Percentiles rank a stretch among this genome's conserved stretches.
Conservation (phyloP, 2,888 invertebrate genomes). For the Nebria brevicollis region DNA sequence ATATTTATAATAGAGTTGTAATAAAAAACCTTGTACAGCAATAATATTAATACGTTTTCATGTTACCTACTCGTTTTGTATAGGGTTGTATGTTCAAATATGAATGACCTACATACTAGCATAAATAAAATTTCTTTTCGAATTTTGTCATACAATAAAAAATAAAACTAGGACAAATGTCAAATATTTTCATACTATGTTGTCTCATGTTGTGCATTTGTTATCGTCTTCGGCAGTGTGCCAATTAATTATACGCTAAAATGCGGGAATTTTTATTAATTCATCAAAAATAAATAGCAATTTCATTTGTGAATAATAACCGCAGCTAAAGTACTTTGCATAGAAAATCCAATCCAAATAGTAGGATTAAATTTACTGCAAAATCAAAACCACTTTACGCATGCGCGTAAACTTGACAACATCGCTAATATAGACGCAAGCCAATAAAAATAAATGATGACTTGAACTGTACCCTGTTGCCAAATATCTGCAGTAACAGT, state of each 20-base stretch:
- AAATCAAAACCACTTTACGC: neutral
- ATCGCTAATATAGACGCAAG: neutral
- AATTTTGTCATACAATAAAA: conserved; percentile 25
- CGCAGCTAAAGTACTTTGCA: too few species aligned
- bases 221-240: conserved; percentile 23
- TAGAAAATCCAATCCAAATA: too few species aligned
- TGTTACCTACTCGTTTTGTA: neutral
- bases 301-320: neutral
- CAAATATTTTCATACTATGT: conserved; percentile 23
- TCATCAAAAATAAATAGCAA: neutral
- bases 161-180: conserved; percentile 38
- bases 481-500: neutral
- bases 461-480: neutral
- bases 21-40: neutral
- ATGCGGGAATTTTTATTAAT: neutral
- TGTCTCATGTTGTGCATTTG: neutral
- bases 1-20: too few species aligned
- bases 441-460: neutral
- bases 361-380: neutral
- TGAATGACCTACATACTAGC: conserved; percentile 31
- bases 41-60: neutral
- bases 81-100: neutral
- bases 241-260: conserved; percentile 29
- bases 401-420: neutral
- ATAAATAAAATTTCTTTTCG: conserved; percentile 20